Evolutionary conservation across 2,797 vertebrate genomes (phyloP), one percentile per base, ranked within the genome.

Genomic region (Arnoldichthys spilopterus): DNA sequence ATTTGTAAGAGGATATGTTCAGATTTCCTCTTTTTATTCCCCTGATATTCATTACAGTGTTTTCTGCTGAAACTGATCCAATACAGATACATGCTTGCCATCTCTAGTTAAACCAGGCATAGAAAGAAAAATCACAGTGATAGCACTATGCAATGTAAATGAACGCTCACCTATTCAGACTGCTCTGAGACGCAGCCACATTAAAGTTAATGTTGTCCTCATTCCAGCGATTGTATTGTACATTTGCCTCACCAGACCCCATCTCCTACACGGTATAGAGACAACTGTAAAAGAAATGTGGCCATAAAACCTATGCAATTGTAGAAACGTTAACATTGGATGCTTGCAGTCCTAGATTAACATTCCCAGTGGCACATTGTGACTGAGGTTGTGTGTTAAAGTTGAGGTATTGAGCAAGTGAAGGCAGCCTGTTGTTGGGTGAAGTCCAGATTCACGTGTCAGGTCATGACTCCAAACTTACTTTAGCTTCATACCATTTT

Each of bases 191-290:
- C 8, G 87, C 83, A 22, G 78, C 77, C 0, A 89, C 84, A 0
- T 87, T 86, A 80, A 95, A 63, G 49, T 92, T 94, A 83, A 95
- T 88, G 82, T 94, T 94, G 2, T 93, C 91, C 61, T 93, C 88
- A 0, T 92, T 94, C 95, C 95, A 95, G 74, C 92, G 89, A 77
- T 92, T 90, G 78, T 95, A 95, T 24, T 93, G 92, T 28, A 91
- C 83, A 0, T 75, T 74, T 16, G 91, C 86, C 28, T 89, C 78
- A 0, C 71, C 81, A 3, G 88, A 77, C 47, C 90, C 91, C 72
- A 86, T 89, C 43, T 86, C 12, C 43, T n/a, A 74, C 16, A 20
- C 66, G 51, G 12, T 67, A 20, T 22, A 40, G 49, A 43, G 34
- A 30, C 74, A 56, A 15, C 32, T 56, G 45, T 45, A 66, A 61